Percentiles rank a stretch among this genome's conserved stretches.
Conservation (phyloP, 1,140 invertebrate species). For the Pogonomyrmex barbatus region DNA sequence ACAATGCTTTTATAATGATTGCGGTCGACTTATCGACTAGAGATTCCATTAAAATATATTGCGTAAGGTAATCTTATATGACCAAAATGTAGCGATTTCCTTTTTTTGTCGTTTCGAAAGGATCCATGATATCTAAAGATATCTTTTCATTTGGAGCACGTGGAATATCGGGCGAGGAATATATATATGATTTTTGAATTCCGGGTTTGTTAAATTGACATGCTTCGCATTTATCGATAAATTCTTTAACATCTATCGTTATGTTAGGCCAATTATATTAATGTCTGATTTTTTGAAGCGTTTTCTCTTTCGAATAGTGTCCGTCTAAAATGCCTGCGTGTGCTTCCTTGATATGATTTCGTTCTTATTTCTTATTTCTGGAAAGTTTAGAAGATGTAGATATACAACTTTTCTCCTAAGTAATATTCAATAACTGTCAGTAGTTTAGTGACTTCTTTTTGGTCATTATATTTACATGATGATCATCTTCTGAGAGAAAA, state of each 20-base stretch:
- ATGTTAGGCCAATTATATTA: not conserved
- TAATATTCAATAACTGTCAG: not conserved
- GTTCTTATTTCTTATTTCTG: not conserved
- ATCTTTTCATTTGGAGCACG: too few relatives aligned
- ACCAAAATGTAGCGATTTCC: too few relatives aligned
- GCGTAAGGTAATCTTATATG: too few relatives aligned
- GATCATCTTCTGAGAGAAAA: not conserved
- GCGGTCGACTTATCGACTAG: too few relatives aligned
- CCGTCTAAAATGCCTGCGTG: not conserved
- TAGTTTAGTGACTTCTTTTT: not conserved
- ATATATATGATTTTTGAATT: not conserved
- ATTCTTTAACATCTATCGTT: not conserved
- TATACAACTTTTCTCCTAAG: not conserved
- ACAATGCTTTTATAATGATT: too few relatives aligned
- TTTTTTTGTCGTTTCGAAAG: too few relatives aligned
- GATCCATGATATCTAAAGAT: too few relatives aligned
- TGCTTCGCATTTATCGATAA: not conserved
- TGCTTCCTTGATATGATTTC: not conserved
- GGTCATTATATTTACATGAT: not conserved
- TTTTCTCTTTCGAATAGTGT: not conserved
- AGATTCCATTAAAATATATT: too few relatives aligned
- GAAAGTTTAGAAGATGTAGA: not conserved
- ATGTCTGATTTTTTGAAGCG: not conserved
- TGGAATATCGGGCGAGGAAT: not conserved
- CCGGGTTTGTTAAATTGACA: not conserved